Conservation (phyloP, 1,140 invertebrate genomes). For the Habropoda laboriosa region DNA sequence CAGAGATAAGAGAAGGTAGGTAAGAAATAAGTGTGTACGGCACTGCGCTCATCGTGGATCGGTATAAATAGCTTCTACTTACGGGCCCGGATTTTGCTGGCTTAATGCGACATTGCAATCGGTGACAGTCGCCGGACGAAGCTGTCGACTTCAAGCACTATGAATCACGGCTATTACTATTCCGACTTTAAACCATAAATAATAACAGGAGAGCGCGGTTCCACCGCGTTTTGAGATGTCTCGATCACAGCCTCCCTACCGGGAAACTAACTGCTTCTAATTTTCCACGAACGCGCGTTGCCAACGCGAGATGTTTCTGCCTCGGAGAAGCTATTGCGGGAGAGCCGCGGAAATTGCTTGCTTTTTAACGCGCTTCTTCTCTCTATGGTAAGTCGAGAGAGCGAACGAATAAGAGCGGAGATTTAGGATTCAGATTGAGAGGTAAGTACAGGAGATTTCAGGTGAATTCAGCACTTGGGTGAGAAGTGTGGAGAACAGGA, state of each 20-base stretch:
- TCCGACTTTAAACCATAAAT: constrained; percentile 44
- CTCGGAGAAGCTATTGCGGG: background rate
- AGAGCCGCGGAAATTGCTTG: background rate
- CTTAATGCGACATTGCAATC: constrained; percentile 62
- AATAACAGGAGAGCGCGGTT: constrained; percentile 10
- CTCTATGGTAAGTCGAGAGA: background rate
- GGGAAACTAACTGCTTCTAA: constrained; percentile 33
- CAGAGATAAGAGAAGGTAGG: constrained; percentile 11
- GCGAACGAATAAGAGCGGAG: too few species aligned
- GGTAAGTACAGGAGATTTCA: background rate
- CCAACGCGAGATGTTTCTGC: background rate
- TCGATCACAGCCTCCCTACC: constrained; percentile 21
- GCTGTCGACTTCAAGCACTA: constrained; percentile 41
- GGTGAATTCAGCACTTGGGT: too few species aligned
- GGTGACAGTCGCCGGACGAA: constrained; percentile 55
- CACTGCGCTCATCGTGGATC: constrained; percentile 33
- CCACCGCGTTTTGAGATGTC: constrained; percentile 27
- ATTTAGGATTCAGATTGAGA: background rate
- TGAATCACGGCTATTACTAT: constrained; percentile 62
- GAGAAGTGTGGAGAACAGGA: too few species aligned
- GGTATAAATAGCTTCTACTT: constrained; percentile 62
- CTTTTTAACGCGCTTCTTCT: constrained; percentile 3
- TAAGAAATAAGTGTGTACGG: constrained; percentile 37
- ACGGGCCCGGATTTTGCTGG: constrained; percentile 49
- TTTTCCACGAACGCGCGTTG: constrained; percentile 24